Evolutionary conservation across 2,888 invertebrate species (phyloP).

Genomic region (Hypolimnas misippus): DNA sequence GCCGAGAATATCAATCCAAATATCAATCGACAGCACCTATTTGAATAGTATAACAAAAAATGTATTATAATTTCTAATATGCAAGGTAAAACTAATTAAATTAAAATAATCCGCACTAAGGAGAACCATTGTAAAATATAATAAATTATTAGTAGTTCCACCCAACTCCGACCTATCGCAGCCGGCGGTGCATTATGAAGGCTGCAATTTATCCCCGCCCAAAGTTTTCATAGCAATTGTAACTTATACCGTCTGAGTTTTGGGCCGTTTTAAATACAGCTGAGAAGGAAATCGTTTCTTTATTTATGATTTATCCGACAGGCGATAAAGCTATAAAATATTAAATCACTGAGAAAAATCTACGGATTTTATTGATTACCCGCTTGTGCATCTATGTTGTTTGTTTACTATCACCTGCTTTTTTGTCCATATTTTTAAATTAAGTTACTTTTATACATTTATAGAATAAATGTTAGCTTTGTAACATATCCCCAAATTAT

Average conservation of each 20-base stretch:
- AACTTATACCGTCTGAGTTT: conserved; percentile 33
- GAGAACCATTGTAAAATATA: conserved; percentile 8
- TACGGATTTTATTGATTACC: too few species aligned
- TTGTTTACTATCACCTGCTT: too few species aligned
- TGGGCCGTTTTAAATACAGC: conserved; percentile 33
- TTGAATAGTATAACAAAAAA: too few species aligned
- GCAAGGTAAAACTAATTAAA: background rate
- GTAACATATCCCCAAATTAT: too few species aligned
- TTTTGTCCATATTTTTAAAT: too few species aligned
- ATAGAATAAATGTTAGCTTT: too few species aligned
- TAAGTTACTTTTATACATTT: too few species aligned
- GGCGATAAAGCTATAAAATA: too few species aligned
- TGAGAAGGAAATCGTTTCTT: conserved; percentile 3
- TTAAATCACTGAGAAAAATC: too few species aligned
- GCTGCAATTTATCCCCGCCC: conserved; percentile 33
- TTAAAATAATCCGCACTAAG: conserved; percentile 5
- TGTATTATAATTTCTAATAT: too few species aligned
- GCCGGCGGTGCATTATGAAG: conserved; percentile 26
- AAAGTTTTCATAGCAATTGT: conserved; percentile 39
- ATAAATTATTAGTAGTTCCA: conserved; percentile 14
- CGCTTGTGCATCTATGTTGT: background rate
- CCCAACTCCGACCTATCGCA: conserved; percentile 15
- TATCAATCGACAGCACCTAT: too few species aligned
- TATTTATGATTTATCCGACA: conserved; percentile 2
- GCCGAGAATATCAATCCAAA: too few species aligned